Base-by-base conservation (phyloP, 2,888 invertebrate species). In the Rotaria socialis region DNA sequence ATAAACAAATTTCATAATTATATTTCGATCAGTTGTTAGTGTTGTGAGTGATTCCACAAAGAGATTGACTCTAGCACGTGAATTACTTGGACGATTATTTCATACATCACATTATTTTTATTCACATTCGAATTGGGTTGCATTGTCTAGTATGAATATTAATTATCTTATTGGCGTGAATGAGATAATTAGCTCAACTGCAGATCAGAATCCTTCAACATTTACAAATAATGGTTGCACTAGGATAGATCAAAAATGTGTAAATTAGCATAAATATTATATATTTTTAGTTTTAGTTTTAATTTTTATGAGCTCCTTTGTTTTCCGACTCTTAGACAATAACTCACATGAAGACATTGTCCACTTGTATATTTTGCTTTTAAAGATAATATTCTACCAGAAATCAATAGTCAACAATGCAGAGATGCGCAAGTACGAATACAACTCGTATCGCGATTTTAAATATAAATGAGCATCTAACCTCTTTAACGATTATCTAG, bases 71-170 rank as follows among this genome's bases (percentile, higher is more conserved):
- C 3, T 56, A n/a, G 74, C 86, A 24, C 58, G 86, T 19, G 43
- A 86, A 50, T 55, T 85, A 22, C 50, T 67, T 14, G 86, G 74
- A 14, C 52, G 67, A 85, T 50, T 86, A 1, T 14, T 86, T n/a
- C 86, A 86, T 56, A 86, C 86, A 60, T 67, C 85, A 47, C 86
- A 86, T 4, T 84, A 86, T 43, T 86, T 86, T 85, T 86, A 86
- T 86, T 86, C 86, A 3, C 86, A 86, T 56, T 86, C 86, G 10
- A 86, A 86, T 74, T 86, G 86, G 86, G 35, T 86, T 43, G 86
- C 84, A 75, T 67, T 86, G 84, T 84, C 85, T 10, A 86, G 85
- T 22, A 35, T 24, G 27, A 27, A 67, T 10, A 85, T 86, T 43
- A 86, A 86, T 47, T 55, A 14, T 24, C 75, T 52, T 8, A 74